Conservation (phyloP, 2,113 vertebrate species). For the Engystomops pustulosus region DNA sequence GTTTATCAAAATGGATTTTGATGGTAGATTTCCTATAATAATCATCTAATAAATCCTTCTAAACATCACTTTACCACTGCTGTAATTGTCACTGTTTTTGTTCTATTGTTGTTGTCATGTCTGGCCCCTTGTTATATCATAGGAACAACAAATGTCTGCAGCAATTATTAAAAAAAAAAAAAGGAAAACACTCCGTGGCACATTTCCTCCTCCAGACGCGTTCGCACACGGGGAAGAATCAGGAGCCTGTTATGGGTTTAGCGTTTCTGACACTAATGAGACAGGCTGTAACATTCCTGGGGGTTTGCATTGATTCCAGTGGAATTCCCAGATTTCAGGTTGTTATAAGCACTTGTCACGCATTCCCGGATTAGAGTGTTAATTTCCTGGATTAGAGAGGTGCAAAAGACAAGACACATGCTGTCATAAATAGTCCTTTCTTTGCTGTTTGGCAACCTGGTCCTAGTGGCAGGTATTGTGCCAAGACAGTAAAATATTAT, state of each 20-base stretch:
- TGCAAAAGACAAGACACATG: slow-evolving; percentile 29
- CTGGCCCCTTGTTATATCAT: background rate
- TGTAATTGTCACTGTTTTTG: no score
- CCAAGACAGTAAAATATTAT: slow-evolving; percentile 7
- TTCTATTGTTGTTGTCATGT: background rate
- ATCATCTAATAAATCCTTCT: no score
- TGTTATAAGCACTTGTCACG: slow-evolving; percentile 26
- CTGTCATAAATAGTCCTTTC: slow-evolving; percentile 3
- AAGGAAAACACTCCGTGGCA: background rate
- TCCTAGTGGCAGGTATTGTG: slow-evolving; percentile 2
- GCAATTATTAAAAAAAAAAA: background rate
- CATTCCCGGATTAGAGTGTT: slow-evolving; percentile 43
- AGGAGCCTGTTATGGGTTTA: slow-evolving; percentile 43
- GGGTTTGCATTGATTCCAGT: slow-evolving; percentile 26
- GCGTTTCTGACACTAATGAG: slow-evolving; percentile 43
- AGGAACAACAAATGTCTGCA: background rate
- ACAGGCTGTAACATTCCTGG: slow-evolving; percentile 33
- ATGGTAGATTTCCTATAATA: no score
- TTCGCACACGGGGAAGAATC: slow-evolving; percentile 15
- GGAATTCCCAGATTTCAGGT: slow-evolving; percentile 38
- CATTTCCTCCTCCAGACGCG: background rate
- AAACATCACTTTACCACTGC: no score
- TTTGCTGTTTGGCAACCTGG: slow-evolving; percentile 2
- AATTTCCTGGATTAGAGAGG: slow-evolving; percentile 48
- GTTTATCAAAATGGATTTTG: no score